phyloP scores from a whole-genome alignment of 2,113 vertebrate species.

The Carassius carassius region DNA sequence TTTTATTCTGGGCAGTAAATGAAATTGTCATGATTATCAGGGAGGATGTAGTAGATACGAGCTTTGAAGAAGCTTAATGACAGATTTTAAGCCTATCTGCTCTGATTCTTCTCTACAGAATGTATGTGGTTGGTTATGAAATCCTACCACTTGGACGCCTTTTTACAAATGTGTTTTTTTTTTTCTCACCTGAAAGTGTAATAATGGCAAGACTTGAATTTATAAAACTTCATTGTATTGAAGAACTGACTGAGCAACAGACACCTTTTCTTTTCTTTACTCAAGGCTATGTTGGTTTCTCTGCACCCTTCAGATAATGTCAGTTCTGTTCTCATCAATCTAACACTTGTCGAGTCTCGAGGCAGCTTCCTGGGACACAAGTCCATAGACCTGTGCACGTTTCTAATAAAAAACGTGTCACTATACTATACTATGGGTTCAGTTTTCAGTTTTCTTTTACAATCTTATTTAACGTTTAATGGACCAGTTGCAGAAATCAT shows the following conservation, averaged over 20 bases:
- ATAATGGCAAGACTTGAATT: constrained; percentile 66
- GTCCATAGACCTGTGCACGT: constrained; percentile 74
- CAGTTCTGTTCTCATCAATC: constrained; percentile 72
- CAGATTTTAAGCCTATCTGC: constrained; percentile 29
- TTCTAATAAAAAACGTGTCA: constrained; percentile 82
- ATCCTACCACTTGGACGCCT: constrained; percentile 41
- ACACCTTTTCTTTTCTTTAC: constrained; percentile 19
- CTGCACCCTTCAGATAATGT: constrained; percentile 60
- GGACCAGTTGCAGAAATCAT: neutral
- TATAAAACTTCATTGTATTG: constrained; percentile 64
- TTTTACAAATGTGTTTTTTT: constrained; percentile 36
- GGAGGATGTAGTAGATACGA: neutral
- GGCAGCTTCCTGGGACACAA: constrained; percentile 72
- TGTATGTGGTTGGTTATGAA: constrained; percentile 59
- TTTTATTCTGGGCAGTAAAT: neutral
- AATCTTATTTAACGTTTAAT: neutral
- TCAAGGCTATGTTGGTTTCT: constrained; percentile 61
- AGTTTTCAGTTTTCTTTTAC: constrained; percentile 12
- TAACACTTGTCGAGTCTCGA: constrained; percentile 70
- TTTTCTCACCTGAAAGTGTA: constrained; percentile 53
- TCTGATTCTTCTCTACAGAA: constrained; percentile 29
- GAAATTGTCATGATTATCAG: constrained; percentile 22
- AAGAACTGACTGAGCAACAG: constrained; percentile 27
- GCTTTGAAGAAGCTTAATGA: neutral
- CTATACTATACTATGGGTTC: constrained; percentile 69